A percentile compares a stretch with the other conserved stretches of the same genome.
Conservation (phyloP, 2,888 invertebrate genomes). For the Xylocampa areola region DNA sequence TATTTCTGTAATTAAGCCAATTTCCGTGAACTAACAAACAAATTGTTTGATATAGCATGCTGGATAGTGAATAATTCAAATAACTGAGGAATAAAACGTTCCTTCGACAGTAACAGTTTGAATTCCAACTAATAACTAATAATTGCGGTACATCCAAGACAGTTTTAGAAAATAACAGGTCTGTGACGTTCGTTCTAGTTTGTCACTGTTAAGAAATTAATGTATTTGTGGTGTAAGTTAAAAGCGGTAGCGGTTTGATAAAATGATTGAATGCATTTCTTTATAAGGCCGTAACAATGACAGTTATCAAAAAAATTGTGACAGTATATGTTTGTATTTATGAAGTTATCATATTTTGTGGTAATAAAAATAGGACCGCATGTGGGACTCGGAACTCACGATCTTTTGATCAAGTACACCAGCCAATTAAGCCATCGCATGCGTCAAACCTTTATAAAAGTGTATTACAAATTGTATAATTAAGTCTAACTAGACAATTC, state of each 20-base stretch:
- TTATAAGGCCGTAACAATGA: too few species aligned
- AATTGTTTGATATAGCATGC: constrained; percentile 16
- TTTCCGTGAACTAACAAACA: constrained; percentile 21
- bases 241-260: background rate
- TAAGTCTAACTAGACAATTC: too few species aligned
- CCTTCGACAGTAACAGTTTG: constrained; percentile 7
- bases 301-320: too few species aligned
- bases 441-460: too few species aligned
- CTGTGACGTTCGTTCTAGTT: constrained; percentile 24
- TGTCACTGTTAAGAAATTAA: constrained; percentile 51
- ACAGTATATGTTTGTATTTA: too few species aligned
- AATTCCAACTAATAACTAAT: constrained; percentile 44
- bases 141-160: constrained; percentile 45
- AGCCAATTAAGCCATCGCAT: too few species aligned
- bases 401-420: too few species aligned
- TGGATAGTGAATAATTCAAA: constrained; percentile 42
- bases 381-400: too few species aligned
- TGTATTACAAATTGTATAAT: too few species aligned
- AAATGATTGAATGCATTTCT: background rate
- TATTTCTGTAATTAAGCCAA: constrained; percentile 3
- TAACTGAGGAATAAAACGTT: constrained; percentile 16
- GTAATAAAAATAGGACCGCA: too few species aligned
- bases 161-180: constrained; percentile 49
- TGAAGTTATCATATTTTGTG: too few species aligned
- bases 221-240: constrained; percentile 11